Percentiles rank a stretch among this genome's conserved stretches.
Conservation (phyloP, 2,113 vertebrate species). For the Barbus barbus region DNA sequence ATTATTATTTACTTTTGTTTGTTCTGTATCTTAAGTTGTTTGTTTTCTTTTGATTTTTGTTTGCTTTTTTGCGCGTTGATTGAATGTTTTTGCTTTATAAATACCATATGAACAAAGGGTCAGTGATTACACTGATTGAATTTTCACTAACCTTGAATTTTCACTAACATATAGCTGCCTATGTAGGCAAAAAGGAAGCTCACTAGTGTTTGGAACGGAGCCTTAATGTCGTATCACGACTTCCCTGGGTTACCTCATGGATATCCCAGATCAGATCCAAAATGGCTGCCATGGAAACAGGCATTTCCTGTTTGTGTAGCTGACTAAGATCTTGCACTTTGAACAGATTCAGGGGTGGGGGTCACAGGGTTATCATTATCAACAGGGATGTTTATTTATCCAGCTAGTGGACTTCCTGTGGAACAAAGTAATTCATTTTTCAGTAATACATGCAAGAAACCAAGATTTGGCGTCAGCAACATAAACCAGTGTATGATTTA, state of each 20-base stretch:
- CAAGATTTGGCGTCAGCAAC: slow-evolving; percentile 33
- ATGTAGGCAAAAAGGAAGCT: neutral
- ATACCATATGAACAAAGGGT: neutral
- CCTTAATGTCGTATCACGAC: neutral
- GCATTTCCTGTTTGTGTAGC: slow-evolving; percentile 69
- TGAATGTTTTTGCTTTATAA: neutral
- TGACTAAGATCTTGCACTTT: slow-evolving; percentile 47
- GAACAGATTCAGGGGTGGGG: slow-evolving; percentile 36
- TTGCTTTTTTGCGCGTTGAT: neutral
- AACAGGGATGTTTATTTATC: slow-evolving; percentile 35
- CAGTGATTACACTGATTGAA: neutral
- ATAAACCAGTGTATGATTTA: slow-evolving; percentile 14
- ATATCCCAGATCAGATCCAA: slow-evolving; percentile 26
- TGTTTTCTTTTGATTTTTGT: neutral
- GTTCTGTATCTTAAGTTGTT: neutral
- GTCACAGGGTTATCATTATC: slow-evolving; percentile 23
- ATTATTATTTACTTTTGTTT: neutral
- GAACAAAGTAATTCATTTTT: slow-evolving; percentile 47
- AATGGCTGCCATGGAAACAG: slow-evolving; percentile 45
- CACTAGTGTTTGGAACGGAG: slow-evolving; percentile 2
- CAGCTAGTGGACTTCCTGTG: slow-evolving; percentile 48
- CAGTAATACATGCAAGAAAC: slow-evolving; percentile 5
- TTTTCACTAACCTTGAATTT: neutral
- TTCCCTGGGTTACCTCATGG: neutral
- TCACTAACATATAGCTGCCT: neutral